phyloP scores from a whole-genome alignment of 2,113 vertebrate species.

The Apodemus speciosus region DNA sequence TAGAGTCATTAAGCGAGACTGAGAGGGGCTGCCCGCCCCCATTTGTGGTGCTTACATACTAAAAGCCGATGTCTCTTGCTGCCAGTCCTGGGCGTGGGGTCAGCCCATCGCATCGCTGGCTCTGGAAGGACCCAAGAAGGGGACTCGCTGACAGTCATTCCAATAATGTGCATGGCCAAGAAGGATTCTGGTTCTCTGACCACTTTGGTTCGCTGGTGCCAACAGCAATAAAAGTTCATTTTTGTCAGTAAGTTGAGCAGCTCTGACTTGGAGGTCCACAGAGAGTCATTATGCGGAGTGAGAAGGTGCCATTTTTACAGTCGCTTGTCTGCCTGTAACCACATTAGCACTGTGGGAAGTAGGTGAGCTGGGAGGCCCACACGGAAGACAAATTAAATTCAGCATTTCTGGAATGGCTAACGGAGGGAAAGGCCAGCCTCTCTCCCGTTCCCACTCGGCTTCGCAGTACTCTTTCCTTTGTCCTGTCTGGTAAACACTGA shows the following conservation, averaged over 20 bases:
- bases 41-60: background rate
- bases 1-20: background rate
- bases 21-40: background rate
- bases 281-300: constrained; percentile 48
- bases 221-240: constrained; percentile 66
- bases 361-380: constrained; percentile 53
- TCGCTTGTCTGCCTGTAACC: constrained; percentile 23
- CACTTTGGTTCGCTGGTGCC: constrained; percentile 55
- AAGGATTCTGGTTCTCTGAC: constrained; percentile 36
- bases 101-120: background rate
- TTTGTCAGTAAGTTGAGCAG: constrained; percentile 63
- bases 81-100: background rate
- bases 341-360: constrained; percentile 44
- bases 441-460: background rate
- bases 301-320: constrained; percentile 46
- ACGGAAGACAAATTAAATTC: constrained; percentile 31
- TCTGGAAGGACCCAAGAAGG: background rate
- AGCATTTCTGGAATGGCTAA: background rate
- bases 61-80: background rate
- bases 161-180: background rate
- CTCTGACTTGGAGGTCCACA: constrained; percentile 56
- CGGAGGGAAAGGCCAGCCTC: background rate
- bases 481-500: background rate
- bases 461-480: background rate
- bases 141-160: background rate